Evolutionary conservation across 1,140 invertebrate genomes (phyloP), one percentile per base, ranked within the genome.

Genomic region (Aricia agestis): DNA sequence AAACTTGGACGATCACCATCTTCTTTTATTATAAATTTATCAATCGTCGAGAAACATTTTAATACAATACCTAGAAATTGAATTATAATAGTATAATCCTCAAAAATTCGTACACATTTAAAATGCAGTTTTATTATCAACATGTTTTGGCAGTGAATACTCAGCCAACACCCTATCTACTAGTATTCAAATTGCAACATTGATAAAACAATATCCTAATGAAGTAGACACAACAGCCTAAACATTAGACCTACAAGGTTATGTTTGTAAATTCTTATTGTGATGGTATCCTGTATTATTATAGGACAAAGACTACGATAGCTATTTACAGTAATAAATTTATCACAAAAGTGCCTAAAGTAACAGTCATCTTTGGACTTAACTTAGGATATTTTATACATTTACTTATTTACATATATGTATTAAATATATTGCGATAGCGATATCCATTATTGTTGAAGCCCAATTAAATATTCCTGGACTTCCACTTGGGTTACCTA

Each of bases 401-500:
- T 57, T 79, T 76, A 78, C 80, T 85, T 82, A 84, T 78, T 83
- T 78, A 77, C 76, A 71, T 72, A 82, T 83, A 78, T 85, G 77
- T 75, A 80, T 76, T 80, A 84, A 70, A 75, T 83, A 72, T 81
- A 86, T 75, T 78, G 85, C 78, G 72, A 84, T 77, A 72, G 89
- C 67, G 74, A 85, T 75, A 75, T 91, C 86, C 87, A 81, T 80
- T 82, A 79, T 86, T 82, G 77, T 80, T 78, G 81, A 83, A 85
- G 84, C 80, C 84, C 86, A 84, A 85, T 80, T 80, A 79, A 84
- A 85, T 82, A 80, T 76, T 78, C 83, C 83, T 82, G 87, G 74
- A 86, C 89, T 86, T 90, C 89, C 89, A 84, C 88, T 91, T 85
- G 89, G 89, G 77, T 91, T 91, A 91, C 89, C 89, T 91, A 91